Evolutionary conservation across 2,113 vertebrate species (phyloP).

Genomic region (Phyllostomus discolor): DNA sequence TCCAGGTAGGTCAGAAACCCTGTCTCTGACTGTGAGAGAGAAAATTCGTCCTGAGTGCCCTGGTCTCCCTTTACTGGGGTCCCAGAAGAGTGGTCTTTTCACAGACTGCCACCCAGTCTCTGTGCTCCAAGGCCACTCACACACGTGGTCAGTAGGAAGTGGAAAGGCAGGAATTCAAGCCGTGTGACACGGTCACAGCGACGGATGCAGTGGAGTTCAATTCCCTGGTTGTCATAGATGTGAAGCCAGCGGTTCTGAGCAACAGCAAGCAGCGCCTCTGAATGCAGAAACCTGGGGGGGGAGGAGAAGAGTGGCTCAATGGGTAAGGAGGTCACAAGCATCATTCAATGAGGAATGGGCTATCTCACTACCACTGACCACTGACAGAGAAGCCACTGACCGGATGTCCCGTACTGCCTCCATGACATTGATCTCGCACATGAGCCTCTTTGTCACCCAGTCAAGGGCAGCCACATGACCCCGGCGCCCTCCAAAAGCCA

Average conservation of each 20-base stretch:
- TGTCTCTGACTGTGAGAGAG: constrained; percentile 83
- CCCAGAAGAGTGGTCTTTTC: background rate
- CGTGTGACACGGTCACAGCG: constrained; percentile 87
- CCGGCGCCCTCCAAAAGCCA: constrained; percentile 87
- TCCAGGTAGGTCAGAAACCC: constrained; percentile 93
- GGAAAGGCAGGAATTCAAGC: constrained; percentile 90
- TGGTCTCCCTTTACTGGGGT: background rate
- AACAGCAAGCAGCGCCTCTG: constrained; percentile 87
- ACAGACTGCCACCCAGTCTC: background rate
- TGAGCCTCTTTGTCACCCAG: constrained; percentile 89
- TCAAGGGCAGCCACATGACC: constrained; percentile 90
- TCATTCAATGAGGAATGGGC: background rate
- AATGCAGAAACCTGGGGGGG: constrained; percentile 88
- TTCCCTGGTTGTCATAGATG: constrained; percentile 89
- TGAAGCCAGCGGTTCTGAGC: constrained; percentile 92
- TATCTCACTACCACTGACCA: background rate
- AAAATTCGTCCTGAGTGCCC: background rate
- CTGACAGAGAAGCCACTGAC: constrained; percentile 73
- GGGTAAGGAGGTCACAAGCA: too few relatives aligned
- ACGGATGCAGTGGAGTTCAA: constrained; percentile 91
- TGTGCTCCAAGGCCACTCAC: constrained; percentile 37
- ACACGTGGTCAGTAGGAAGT: constrained; percentile 81
- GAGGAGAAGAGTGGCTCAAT: background rate
- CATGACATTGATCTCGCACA: constrained; percentile 93
- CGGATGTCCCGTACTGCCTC: constrained; percentile 87